phyloP scores from a whole-genome alignment of 2,113 vertebrate species.

The Saccopteryx bilineata region DNA sequence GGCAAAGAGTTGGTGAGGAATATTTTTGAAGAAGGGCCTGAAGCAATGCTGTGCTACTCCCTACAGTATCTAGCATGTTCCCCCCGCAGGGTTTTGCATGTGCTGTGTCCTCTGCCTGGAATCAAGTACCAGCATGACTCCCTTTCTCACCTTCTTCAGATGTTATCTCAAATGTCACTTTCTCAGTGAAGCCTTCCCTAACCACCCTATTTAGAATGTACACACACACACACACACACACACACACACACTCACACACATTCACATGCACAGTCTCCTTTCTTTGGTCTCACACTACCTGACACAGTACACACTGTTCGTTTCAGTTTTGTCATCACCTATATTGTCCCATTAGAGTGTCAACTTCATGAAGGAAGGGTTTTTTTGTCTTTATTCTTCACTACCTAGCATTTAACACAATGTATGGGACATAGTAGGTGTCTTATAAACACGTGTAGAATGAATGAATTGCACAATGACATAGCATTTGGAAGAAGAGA shows the following conservation, averaged over 20 bases:
- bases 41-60: not conserved
- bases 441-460: not conserved
- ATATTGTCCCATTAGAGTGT: not conserved
- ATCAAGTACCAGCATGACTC: not conserved
- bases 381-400: not conserved
- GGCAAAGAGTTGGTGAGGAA: not conserved
- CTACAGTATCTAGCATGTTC: not conserved
- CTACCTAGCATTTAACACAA: not conserved
- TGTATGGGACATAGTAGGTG: not conserved
- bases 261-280: not conserved
- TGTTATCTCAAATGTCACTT: not conserved
- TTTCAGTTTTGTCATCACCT: not conserved
- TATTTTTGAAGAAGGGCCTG: not conserved
- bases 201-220: not conserved
- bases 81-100: not conserved
- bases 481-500: not conserved
- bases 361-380: not conserved
- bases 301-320: not conserved
- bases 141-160: not conserved
- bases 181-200: not conserved
- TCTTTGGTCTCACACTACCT: not conserved
- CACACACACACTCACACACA: too few species aligned
- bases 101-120: not conserved
- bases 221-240: fast-evolving
- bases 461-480: not conserved